phyloP scores from a whole-genome alignment of 2,888 invertebrate species.

The Chrysina gloriosa region DNA sequence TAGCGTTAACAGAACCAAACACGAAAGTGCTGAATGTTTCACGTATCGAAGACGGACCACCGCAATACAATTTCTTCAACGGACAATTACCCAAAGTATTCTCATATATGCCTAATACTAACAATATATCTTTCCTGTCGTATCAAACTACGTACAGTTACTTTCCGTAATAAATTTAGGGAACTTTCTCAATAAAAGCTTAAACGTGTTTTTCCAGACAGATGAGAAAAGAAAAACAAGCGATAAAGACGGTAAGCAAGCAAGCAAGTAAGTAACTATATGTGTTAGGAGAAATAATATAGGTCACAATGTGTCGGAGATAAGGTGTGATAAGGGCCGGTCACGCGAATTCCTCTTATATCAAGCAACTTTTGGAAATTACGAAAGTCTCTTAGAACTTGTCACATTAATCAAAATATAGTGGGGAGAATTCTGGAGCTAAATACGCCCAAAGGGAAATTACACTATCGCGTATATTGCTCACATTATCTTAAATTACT shows the following conservation, averaged over 20 bases:
- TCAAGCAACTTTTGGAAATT: slow-evolving; percentile 34
- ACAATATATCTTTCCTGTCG: not conserved
- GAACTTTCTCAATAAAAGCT: slow-evolving; percentile 23
- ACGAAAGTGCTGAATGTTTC: too few species aligned
- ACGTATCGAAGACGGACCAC: too few species aligned
- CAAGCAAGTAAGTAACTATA: slow-evolving; percentile 11
- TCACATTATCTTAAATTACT: slow-evolving; percentile 11
- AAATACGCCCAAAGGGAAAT: slow-evolving; percentile 25
- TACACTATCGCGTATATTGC: not conserved
- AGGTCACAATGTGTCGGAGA: slow-evolving; percentile 24
- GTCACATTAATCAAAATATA: slow-evolving; percentile 33
- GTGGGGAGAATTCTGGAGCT: not conserved
- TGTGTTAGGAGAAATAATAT: slow-evolving; percentile 18
- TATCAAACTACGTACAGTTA: not conserved
- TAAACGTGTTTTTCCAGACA: slow-evolving; percentile 17
- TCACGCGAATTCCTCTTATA: slow-evolving; percentile 31
- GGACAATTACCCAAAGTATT: slow-evolving; percentile 2
- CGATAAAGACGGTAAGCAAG: slow-evolving; percentile 11
- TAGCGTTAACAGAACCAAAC: too few species aligned
- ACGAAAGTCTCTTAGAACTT: slow-evolving; percentile 30
- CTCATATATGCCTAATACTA: not conserved
- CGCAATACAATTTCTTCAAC: too few species aligned
- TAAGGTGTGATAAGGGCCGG: slow-evolving; percentile 18
- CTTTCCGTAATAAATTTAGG: slow-evolving; percentile 5
- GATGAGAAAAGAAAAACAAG: slow-evolving; percentile 17